phyloP scores from a whole-genome alignment of 2,797 vertebrate species.

The Myotis planiceps region DNA sequence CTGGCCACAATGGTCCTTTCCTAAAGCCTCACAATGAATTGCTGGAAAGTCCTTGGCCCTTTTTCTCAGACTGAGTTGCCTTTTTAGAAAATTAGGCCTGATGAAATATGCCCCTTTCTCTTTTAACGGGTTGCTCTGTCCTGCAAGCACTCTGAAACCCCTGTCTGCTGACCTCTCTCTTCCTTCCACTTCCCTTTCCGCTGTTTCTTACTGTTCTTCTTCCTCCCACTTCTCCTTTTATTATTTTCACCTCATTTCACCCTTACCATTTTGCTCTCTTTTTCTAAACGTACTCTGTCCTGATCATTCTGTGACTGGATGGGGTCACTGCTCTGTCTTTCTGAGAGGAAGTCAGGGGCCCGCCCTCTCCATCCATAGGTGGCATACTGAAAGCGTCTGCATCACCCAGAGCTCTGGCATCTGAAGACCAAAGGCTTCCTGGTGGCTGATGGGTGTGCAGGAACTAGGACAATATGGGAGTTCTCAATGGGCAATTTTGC shows the following conservation, averaged over 20 bases:
- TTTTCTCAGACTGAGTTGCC: conserved; percentile 54
- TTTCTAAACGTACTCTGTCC: neutral
- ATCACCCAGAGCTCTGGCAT: neutral
- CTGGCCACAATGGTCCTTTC: conserved; percentile 65
- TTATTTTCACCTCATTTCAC: neutral
- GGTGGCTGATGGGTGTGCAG: neutral
- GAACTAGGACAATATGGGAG: neutral
- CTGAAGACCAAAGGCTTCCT: neutral
- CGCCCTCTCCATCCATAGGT: neutral
- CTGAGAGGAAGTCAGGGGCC: neutral
- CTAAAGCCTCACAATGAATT: conserved; percentile 45
- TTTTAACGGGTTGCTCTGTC: conserved; percentile 47
- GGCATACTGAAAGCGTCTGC: rapidly evolving
- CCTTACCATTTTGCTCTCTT: neutral
- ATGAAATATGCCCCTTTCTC: neutral
- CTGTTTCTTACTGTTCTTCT: neutral
- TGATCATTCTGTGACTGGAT: neutral
- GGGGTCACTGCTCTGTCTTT: neutral
- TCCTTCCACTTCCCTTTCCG: neutral
- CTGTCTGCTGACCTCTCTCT: conserved; percentile 34
- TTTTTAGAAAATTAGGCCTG: conserved; percentile 43
- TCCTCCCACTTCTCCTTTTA: neutral
- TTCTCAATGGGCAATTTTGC: neutral
- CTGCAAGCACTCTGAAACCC: neutral
- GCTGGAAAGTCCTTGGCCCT: conserved; percentile 66